Base-by-base conservation (phyloP, 2,888 invertebrate species). In the Notodonta dromedarius region DNA sequence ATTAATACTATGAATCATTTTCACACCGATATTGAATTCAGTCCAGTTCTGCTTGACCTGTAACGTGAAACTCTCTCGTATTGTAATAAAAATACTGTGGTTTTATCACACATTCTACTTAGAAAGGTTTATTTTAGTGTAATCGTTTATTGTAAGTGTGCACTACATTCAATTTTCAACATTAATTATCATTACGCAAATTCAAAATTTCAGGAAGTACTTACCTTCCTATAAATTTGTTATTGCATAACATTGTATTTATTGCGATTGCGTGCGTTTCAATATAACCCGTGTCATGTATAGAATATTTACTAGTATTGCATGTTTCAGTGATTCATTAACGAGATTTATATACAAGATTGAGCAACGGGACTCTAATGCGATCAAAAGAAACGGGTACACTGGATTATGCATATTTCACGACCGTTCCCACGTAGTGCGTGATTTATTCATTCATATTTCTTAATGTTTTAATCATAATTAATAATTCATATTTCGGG, bases 321-420 rank as follows among this genome's bases (percentile, higher is more conserved):
- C 77, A 75, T 74, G 79, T 70, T 69, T 52, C 63, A 65, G 59
- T 57, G 62, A 61, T 66, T 78, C 73, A 77, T 78, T 79, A 78
- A 66, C 69, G 57, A 76, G 78, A 79, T 79, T 77, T 72, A 69
- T 73, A 65, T 70, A 57, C 57, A 67, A 76, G 79, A 79, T 79
- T 77, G 73, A 55, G 59, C 68, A 68, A 65, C 62, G 58, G 52
- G 56, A 64, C 66, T 60, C 54, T 73, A 70, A 73, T 68, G 60
- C 66, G 70, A 74, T 67, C 70, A 75, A 65, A 66, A 65, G 64
- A 65, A 55, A 55, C 46, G 66, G 62, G 44, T 66, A 61, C 61
- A 60, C 32, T 62, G 65, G 62, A 62, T 61, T 68, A 59, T 67
- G 67, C 62, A 70, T 68, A 63, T 70, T 65, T 56, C 69, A 63